Conservation (phyloP, 1,140 invertebrate species). For the Agrilus planipennis region DNA sequence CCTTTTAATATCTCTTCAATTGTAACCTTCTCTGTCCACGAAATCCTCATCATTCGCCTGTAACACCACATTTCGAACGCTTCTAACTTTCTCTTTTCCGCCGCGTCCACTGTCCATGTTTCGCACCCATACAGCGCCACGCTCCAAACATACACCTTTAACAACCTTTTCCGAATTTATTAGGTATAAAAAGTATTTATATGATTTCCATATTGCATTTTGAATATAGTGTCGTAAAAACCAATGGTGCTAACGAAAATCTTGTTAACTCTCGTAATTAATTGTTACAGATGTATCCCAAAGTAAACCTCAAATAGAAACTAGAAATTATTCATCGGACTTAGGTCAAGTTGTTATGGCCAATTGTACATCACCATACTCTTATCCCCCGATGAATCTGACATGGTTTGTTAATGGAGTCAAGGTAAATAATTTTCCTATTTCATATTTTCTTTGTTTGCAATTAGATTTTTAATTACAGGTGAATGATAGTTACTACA, state of each 20-base stretch:
- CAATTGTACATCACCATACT: conserved; percentile 59
- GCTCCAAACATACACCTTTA: too few species aligned
- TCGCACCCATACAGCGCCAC: too few species aligned
- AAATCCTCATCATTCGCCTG: too few species aligned
- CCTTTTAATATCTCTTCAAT: too few species aligned
- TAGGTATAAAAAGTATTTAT: too few species aligned
- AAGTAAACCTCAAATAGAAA: conserved; percentile 44
- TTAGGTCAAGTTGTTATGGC: conserved; percentile 56
- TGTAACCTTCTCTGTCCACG: too few species aligned
- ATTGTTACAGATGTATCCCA: conserved; percentile 47
- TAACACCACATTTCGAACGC: too few species aligned
- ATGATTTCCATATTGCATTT: too few species aligned
- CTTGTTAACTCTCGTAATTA: not conserved
- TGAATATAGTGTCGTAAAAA: too few species aligned
- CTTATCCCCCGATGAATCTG: conserved; percentile 62
- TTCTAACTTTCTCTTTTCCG: too few species aligned
- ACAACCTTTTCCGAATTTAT: too few species aligned
- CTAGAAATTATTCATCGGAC: conserved; percentile 55
- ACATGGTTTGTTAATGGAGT: conserved; percentile 65
- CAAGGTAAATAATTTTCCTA: conserved; percentile 40
- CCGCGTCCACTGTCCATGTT: too few species aligned
- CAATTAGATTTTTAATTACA: conserved; percentile 13
- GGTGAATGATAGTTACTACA: conserved; percentile 21
- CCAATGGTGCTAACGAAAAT: not conserved
- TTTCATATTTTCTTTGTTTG: not conserved